Evolutionary conservation across 2,113 vertebrate genomes (phyloP), one percentile per base, ranked within the genome.

Genomic region (Erythrocercus mccallii): DNA sequence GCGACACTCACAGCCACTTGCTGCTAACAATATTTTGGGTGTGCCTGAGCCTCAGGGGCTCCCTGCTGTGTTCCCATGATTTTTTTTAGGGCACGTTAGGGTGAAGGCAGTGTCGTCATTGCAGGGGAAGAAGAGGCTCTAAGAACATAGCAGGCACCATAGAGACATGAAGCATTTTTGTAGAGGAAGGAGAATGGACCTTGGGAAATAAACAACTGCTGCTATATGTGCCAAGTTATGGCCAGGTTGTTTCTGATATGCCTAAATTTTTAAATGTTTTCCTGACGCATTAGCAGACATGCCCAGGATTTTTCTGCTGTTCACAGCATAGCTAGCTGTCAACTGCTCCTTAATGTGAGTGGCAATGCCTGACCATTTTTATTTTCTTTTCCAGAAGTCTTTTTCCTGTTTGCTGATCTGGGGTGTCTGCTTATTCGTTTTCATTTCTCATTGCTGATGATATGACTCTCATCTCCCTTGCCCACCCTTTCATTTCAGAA

Each of bases 401-500:
- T 87, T 82, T 45, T 21, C 60, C 65, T 0, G 0, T 68, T 89
- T 80, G 64, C 54, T 84, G 18, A 64, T 86, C 61, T 1, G 3
- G 37, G 35, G 9, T 56, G 17, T 86, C 58, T 82, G 64, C 56
- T 92, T 18, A 0, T 68, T 88, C 62, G 30, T 86, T 92, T 73
- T 61, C n/a, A 21, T 83, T 94, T 69, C 70, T 76, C 33, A 5
- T 45, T 7, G 61, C 95, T 98, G 84, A 96, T 0, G 1, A 53
- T 93, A 37, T 77, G 53, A 84, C 90, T 86, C 89, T 38, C 11
- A 18, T 48, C 61, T 91, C 81, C 56, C 47, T 57, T 93, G 64
- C 62, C 87, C 81, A 45, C 71, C 74, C 47, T 97, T 74, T 93
- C 15, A 2, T 86, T 97, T 76, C 98, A 98, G 98, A 97, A 97